Evolutionary conservation across 2,888 invertebrate species (phyloP).

Genomic region (Hofmannophila pseudospretella): DNA sequence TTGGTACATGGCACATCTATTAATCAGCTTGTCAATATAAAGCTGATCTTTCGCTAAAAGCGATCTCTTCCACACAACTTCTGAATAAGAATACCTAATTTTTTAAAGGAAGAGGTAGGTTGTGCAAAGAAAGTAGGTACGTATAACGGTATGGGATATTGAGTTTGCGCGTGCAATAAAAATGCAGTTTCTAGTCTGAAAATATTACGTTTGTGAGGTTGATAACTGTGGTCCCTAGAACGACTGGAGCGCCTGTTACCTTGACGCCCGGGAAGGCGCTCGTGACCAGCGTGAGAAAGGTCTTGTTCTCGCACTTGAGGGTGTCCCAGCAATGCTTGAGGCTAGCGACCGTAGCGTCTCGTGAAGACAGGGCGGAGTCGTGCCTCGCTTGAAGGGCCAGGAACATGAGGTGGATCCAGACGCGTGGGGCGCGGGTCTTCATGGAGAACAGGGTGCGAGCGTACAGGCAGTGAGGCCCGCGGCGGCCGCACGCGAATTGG

Average conservation of each 20-base stretch:
- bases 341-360: conserved; percentile 89
- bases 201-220: too few species aligned
- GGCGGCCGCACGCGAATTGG: conserved; percentile 92
- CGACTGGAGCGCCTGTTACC: conserved; percentile 50
- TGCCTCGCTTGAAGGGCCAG: conserved; percentile 91
- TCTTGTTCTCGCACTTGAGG: conserved; percentile 92
- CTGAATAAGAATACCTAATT: too few species aligned
- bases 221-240: too few species aligned
- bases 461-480: conserved; percentile 92
- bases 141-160: too few species aligned
- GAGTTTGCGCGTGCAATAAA: too few species aligned
- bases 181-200: too few species aligned
- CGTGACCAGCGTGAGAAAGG: conserved; percentile 93
- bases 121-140: too few species aligned
- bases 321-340: conserved; percentile 97
- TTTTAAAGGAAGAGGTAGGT: too few species aligned
- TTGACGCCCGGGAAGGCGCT: conserved; percentile 95
- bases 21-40: too few species aligned
- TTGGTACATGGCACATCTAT: too few species aligned
- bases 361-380: conserved; percentile 85
- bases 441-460: conserved; percentile 87
- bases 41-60: too few species aligned
- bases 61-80: too few species aligned
- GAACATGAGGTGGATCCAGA: conserved; percentile 98
- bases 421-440: conserved; percentile 88